Conservation (phyloP, 2,797 vertebrate species). For the Babyrousa celebensis region DNA sequence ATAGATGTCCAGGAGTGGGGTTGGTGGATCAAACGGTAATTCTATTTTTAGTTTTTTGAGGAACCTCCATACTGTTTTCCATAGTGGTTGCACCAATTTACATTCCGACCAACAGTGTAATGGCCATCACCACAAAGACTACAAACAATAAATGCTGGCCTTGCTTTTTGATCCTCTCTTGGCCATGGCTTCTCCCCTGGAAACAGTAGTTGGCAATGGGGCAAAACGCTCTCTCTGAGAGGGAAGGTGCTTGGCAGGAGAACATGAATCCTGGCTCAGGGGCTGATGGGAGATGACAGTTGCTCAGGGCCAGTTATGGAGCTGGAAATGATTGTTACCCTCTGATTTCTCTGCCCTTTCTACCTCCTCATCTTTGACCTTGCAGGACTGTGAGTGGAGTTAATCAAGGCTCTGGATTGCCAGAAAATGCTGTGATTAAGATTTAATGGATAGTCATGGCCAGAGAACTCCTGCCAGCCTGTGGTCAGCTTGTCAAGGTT, state of each 20-base stretch:
- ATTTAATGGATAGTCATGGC: constrained; percentile 15
- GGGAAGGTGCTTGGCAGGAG: not conserved
- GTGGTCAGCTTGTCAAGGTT: not conserved
- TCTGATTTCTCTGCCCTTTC: constrained; percentile 33
- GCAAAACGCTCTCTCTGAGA: not conserved
- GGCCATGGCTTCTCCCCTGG: not conserved
- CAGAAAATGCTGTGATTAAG: constrained; percentile 51
- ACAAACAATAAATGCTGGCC: too few relatives aligned
- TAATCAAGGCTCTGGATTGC: constrained; percentile 67
- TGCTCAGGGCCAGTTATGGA: not conserved
- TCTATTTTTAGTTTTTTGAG: too few relatives aligned
- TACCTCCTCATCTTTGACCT: constrained; percentile 4
- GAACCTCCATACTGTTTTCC: too few relatives aligned
- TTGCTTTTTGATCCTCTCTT: not conserved
- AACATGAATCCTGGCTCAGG: not conserved
- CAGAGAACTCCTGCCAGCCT: not conserved
- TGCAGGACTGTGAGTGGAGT: constrained; percentile 55
- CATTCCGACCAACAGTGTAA: too few relatives aligned
- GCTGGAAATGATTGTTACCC: not conserved
- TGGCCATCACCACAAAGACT: too few relatives aligned
- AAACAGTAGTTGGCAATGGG: not conserved
- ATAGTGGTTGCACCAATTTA: too few relatives aligned
- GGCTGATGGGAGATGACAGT: not conserved
- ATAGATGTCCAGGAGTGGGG: too few relatives aligned
- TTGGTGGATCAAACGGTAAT: too few relatives aligned